Evolutionary conservation across 2,797 vertebrate species (phyloP), one percentile per base, ranked within the genome.

Genomic region (Carapus acus): DNA sequence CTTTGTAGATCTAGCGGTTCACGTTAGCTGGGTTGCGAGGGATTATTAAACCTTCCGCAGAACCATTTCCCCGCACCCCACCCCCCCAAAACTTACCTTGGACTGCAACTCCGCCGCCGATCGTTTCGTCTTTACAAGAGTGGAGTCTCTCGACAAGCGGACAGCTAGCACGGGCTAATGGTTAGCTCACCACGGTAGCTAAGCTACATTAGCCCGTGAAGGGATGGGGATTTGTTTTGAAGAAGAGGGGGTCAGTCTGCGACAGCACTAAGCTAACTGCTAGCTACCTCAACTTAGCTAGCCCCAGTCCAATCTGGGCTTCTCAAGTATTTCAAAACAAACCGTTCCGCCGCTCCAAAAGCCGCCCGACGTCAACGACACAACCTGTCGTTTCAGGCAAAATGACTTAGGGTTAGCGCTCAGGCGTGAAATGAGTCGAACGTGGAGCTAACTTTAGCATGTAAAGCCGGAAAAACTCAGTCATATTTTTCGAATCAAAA

Each of bases 401-500:
- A 49, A 14, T n/a, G 46, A 29, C 24, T 53, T 67, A 24, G 15
- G 55, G 5, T 49, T 59, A 54, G 66, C 54, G 63, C 70, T 77
- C 71, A 43, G 74, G 43, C 43, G 37, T 31, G 42, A 45, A 75
- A 64, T 60, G 48, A 73, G 58, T 71, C 39, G 62, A 62, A 73
- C 69, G 63, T 67, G 43, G 54, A 41, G 69, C 70, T 74, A 80
- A 74, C 71, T 83, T 79, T 81, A 85, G 79, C 84, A 78, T 62
- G 73, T 73, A 78, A 83, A 79, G 77, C 80, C 85, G 85, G 81
- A 80, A 83, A 87, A 88, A 88, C 84, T 79, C 82, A 77, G 73
- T 87, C 84, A 86, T 87, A 85, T 88, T 86, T 87, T 87, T 88
- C 81, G 74, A 86, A 84, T 88, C 88, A 90, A 90, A 90, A 90